Evolutionary conservation across 2,888 invertebrate genomes (phyloP), one percentile per base, ranked within the genome.

Genomic region (Chrysotoxum bicinctum): DNA sequence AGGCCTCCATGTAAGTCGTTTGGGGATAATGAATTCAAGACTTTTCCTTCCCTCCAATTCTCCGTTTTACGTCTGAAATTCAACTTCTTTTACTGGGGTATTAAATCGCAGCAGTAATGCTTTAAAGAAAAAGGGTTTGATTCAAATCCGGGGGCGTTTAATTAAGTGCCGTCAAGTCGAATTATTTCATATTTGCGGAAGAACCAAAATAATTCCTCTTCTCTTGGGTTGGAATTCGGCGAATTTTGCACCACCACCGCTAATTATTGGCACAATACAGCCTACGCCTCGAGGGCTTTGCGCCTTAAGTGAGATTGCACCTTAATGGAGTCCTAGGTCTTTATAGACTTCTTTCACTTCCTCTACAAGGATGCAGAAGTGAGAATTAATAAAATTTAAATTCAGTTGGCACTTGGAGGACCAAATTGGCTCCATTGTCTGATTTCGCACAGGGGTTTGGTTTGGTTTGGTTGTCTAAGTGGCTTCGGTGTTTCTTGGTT

Each of bases 161-260:
- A 85, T 85, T 81, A 81, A 81, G 81, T 81, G 85, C 76, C 60
- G 81, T 69, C 85, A 62, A 81, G 77, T 81, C 85, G 77, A 85
- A 85, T 81, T 72, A 85, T 85, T 85, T 85, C 85, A 85, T 81
- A 81, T 81, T 85, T 81, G 62, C 76, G 35, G 54, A 77, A 81
- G 73, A 40, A 50, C 62, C 56, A 62, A 75, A 81, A 76, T 81
- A 62, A 81, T 85, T 76, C 75, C 14, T 54, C 58, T 73, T 40
- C 19, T 30, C 45, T 19, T 21, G 7, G 43, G 19, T 30, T 26
- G 43, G 32, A 76, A 76, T 84, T 80, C 21, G n/a, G 75, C 10
- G 58, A 80, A 77, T 73, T 85, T 66, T 76, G 35, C 26, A 30
- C 37, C 76, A 30, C 37, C 76, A 40, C 73, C 10, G 40, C 66